These are phyloP conservation scores for Thereva unica DNA, from an alignment of 2,888 invertebrate species.

Conservation along the genomic window DNA sequence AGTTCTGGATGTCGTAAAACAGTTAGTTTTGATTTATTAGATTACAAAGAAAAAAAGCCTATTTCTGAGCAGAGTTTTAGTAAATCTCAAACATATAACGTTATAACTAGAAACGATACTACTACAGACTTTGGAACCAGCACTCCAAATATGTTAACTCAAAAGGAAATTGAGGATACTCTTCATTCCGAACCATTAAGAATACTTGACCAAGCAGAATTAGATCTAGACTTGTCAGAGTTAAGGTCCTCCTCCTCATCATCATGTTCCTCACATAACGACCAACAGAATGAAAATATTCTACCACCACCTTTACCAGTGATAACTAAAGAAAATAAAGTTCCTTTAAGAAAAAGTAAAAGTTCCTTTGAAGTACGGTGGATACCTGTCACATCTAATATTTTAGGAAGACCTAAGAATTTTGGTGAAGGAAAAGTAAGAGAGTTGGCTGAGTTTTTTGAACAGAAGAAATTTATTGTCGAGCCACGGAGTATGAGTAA, in stretches of 20 bases:
- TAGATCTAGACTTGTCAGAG: conserved; percentile 52
- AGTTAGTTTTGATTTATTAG: conserved; percentile 56
- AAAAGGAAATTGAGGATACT: conserved; percentile 21
- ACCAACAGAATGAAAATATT: conserved; percentile 2
- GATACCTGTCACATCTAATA: conserved; percentile 34
- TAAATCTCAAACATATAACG: conserved; percentile 39
- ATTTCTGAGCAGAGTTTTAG: conserved; percentile 28
- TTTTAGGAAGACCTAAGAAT: conserved; percentile 39
- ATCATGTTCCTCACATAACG: conserved; percentile 24
- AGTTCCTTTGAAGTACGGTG: conserved; percentile 49
- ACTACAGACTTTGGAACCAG: conserved; percentile 36
- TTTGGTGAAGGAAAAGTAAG: conserved; percentile 73
- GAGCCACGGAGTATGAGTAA: conserved; percentile 49
- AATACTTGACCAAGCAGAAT: conserved; percentile 37
- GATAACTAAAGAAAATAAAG: conserved; percentile 44
- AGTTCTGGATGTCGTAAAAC: conserved; percentile 53
- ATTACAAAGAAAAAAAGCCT: conserved; percentile 40
- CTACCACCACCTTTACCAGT: neutral
- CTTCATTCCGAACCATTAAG: neutral
- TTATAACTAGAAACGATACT: conserved; percentile 37
- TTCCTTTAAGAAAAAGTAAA: conserved; percentile 51
- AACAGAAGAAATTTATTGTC: conserved; percentile 60
- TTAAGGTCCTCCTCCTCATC: conserved; percentile 46
- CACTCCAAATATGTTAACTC: conserved; percentile 20
- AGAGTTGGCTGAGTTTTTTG: conserved; percentile 71